Evolutionary conservation across 2,888 invertebrate genomes (phyloP).

Genomic region (Tipula unca): DNA sequence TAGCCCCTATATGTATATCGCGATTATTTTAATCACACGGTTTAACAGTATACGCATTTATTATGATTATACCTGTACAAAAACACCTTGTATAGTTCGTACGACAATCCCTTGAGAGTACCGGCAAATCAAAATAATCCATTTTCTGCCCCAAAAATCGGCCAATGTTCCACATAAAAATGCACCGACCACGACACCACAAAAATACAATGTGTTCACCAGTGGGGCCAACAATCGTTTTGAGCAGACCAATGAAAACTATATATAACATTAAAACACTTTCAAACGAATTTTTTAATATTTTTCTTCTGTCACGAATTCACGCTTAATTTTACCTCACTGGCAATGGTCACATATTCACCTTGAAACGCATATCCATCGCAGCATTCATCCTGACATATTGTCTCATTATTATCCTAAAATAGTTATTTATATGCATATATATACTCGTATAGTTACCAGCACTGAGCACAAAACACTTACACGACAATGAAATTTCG

Average conservation of each 20-base stretch:
- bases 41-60: too few species aligned
- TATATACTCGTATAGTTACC: too few species aligned
- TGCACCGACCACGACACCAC: conserved; percentile 41
- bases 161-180: conserved; percentile 38
- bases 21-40: background rate
- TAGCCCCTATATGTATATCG: conserved; percentile 35
- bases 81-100: conserved; percentile 41
- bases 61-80: conserved; percentile 41
- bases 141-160: conserved; percentile 41
- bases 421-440: too few species aligned
- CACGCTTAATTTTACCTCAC: too few species aligned
- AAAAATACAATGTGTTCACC: conserved; percentile 37
- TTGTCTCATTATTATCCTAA: background rate
- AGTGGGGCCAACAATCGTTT: conserved; percentile 34
- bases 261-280: too few species aligned
- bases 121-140: conserved; percentile 39
- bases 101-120: conserved; percentile 39
- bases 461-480: too few species aligned
- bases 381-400: background rate
- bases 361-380: background rate
- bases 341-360: background rate
- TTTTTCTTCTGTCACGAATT: too few species aligned
- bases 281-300: too few species aligned
- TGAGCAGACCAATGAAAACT: conserved; percentile 37
- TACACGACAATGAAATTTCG: conserved; percentile 24